phyloP scores from a whole-genome alignment of 2,797 vertebrate genomes.

The Gastrophryne carolinensis region DNA sequence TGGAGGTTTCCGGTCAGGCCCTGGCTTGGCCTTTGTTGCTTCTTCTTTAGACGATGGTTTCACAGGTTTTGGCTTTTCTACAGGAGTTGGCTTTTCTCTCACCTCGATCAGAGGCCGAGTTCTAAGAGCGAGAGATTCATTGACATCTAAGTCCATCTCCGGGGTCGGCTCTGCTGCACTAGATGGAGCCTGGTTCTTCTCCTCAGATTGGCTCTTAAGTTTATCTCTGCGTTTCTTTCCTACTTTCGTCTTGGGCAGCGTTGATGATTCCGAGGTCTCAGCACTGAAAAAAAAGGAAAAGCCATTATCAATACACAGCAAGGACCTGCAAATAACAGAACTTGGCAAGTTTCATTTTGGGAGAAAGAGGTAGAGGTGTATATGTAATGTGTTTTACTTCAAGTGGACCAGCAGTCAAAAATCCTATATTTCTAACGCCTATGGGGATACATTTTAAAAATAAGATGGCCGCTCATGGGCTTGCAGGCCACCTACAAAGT shows the following conservation, averaged over 20 bases:
- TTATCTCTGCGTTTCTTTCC: conserved; percentile 67
- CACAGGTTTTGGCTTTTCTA: background rate
- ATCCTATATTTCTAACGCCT: no score
- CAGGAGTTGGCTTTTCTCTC: background rate
- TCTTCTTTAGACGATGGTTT: no score
- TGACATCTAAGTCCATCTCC: background rate
- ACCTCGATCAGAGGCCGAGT: background rate
- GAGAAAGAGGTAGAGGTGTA: no score
- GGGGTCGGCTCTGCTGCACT: background rate
- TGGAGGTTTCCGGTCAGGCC: background rate
- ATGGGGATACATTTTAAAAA: no score
- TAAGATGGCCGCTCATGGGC: no score
- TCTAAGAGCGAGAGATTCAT: background rate
- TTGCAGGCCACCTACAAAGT: no score
- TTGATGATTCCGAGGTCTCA: conserved; percentile 55
- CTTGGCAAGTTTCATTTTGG: no score
- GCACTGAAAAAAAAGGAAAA: no score
- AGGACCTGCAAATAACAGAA: no score
- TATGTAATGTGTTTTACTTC: no score
- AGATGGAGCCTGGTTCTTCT: background rate
- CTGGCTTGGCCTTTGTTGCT: background rate
- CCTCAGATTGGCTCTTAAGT: conserved; percentile 54
- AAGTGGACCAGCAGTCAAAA: no score
- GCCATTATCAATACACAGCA: no score
- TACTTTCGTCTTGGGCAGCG: conserved; percentile 59